A percentile compares a stretch with the other conserved stretches of the same genome.
These are phyloP conservation scores for Microcebus tavaratra DNA, from an alignment of 2,113 vertebrate genomes.

Conservation along the genomic window DNA sequence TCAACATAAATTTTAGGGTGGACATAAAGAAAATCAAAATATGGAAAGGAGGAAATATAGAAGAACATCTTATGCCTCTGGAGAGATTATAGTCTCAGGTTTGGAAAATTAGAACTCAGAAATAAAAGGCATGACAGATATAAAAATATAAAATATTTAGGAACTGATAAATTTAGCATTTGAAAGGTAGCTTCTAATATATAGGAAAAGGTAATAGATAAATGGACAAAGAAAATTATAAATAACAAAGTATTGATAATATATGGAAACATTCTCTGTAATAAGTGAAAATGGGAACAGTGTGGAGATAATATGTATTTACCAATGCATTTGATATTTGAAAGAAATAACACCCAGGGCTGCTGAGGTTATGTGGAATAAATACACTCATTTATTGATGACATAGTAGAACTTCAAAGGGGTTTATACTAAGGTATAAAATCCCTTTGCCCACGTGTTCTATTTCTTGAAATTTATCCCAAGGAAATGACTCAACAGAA, in stretches of 20 bases:
- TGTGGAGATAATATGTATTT: slow-evolving; percentile 15
- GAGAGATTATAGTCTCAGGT: not conserved
- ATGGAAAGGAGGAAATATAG: not conserved
- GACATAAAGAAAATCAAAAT: not conserved
- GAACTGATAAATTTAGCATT: not conserved
- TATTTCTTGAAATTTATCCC: not conserved
- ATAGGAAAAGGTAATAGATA: not conserved
- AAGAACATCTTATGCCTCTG: not conserved
- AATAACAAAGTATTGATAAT: not conserved
- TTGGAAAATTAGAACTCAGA: slow-evolving; percentile 2
- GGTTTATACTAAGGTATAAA: not conserved
- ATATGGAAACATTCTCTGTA: not conserved
- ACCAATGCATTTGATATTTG: not conserved
- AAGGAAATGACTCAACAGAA: slow-evolving; percentile 3
- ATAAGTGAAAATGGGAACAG: not conserved
- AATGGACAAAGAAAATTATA: not conserved
- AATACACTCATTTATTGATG: not conserved
- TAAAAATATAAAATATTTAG: not conserved
- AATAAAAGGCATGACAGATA: not conserved
- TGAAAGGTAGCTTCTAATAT: not conserved
- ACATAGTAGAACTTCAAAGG: not conserved
- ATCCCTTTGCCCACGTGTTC: not conserved
- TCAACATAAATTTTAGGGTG: not conserved
- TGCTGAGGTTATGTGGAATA: not conserved
- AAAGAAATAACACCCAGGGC: not conserved